phyloP scores from a whole-genome alignment of 2,888 invertebrate genomes.

The Erebia ligea region DNA sequence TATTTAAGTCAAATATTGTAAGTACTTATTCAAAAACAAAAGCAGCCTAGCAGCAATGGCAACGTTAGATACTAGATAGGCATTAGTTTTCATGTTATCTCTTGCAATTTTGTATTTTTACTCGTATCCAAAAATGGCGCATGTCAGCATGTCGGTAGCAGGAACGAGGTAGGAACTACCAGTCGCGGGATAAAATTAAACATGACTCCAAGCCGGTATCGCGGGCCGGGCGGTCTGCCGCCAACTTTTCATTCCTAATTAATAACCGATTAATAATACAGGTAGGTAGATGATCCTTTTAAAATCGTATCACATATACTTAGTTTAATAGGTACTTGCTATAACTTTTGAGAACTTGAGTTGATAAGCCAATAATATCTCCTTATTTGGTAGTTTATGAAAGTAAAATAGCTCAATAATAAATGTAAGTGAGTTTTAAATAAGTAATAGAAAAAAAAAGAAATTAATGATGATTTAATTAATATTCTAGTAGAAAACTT shows the following conservation, averaged over 20 bases:
- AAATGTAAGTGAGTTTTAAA: too few relatives aligned
- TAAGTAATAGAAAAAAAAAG: too few relatives aligned
- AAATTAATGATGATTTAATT: too few relatives aligned
- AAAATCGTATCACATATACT: background rate
- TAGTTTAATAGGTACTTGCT: too few relatives aligned
- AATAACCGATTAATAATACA: conserved; percentile 18
- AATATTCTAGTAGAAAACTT: too few relatives aligned
- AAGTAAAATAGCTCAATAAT: too few relatives aligned
- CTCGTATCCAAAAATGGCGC: conserved; percentile 33
- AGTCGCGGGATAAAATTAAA: conserved; percentile 33
- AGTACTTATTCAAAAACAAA: background rate
- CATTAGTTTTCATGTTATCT: conserved; percentile 11
- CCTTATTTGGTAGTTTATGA: too few relatives aligned
- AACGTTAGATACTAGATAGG: background rate
- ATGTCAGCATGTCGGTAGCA: conserved; percentile 32
- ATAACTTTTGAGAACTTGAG: too few relatives aligned
- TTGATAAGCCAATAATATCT: too few relatives aligned
- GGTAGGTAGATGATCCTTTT: background rate
- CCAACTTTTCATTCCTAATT: conserved; percentile 31
- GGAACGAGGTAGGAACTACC: conserved; percentile 31
- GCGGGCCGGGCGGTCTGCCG: conserved; percentile 31
- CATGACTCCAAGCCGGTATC: conserved; percentile 30
- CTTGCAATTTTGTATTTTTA: conserved; percentile 30
- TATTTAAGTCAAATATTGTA: background rate
- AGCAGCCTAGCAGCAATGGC: conserved; percentile 5